Base-by-base conservation (phyloP, 2,888 invertebrate genomes). In the Erpobdella octoculata region DNA sequence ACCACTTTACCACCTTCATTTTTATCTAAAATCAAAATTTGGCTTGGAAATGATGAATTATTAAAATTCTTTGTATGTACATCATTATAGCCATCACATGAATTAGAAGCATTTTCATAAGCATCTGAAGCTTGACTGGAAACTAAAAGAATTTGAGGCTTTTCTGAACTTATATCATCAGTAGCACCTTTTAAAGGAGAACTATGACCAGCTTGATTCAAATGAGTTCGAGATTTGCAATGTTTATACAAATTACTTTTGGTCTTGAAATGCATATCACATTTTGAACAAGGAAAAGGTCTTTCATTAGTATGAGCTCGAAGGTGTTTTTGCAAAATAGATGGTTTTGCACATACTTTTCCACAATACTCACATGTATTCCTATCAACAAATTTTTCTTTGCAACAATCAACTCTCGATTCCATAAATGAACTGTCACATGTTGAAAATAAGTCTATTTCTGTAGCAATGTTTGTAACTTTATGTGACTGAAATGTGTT, bases 161-260 rank as follows among this genome's bases (percentile, higher is more conserved):
- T 53, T 53, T 53, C 28, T 15, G 21, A 21, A 12, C 6, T 28
- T 25, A 9, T 53, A 5, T 9, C 28, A 53, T 53, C 53, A 21
- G 21, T 28, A 53, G 53, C 12, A 53, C 28, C 53, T 53, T 53
- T 53, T 8, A 2, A 28, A 15, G 28, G 21, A 25, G 53, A 5
- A 25, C 8, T 53, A 25, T 53, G 69, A 2, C 25, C 67, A 3
- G 61, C 65, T 9, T 62, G 62, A 15, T 78, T 71, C 6, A 76
- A 76, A 74, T 82, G 82, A 0, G 79, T 76, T 35, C 79, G 74
- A 2, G 83, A 83, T 83, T 90, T 86, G 83, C 90, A 89, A 84
- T 93, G 93, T 83, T 93, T 93, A 83, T 92, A 93, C 77, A 93
- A 87, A 84, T 93, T 93, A 78, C 92, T 92, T 83, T 91, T 91